Percentiles rank a stretch among this genome's conserved stretches.
These are phyloP conservation scores for Hypomecis punctinalis DNA, from an alignment of 2,888 invertebrate genomes.

Conservation along the genomic window DNA sequence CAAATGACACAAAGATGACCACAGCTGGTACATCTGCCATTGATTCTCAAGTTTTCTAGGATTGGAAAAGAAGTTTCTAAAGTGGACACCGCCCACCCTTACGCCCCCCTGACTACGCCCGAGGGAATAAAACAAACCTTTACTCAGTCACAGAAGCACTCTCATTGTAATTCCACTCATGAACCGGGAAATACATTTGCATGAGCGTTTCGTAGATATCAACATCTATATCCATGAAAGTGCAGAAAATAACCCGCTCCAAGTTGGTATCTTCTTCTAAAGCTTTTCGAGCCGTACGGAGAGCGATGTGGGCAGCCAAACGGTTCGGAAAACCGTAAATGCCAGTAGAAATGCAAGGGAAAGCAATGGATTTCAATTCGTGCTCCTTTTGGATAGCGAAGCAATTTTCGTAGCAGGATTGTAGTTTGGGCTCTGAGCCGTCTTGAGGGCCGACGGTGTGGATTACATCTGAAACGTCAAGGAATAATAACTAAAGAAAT, in stretches of 20 bases:
- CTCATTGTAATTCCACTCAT: slow-evolving; percentile 60
- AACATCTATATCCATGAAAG: slow-evolving; percentile 90
- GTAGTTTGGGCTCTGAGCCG: slow-evolving; percentile 86
- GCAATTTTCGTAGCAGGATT: slow-evolving; percentile 89
- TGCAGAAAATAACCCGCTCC: slow-evolving; percentile 92
- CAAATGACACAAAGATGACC: too few species aligned
- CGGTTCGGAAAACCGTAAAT: slow-evolving; percentile 94
- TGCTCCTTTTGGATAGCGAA: slow-evolving; percentile 84
- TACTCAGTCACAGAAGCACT: slow-evolving; percentile 51
- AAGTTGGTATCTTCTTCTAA: slow-evolving; percentile 83
- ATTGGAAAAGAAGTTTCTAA: background rate
- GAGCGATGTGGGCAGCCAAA: slow-evolving; percentile 90
- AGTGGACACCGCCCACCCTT: too few species aligned
- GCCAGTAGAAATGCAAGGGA: slow-evolving; percentile 97
- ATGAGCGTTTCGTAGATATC: slow-evolving; percentile 89
- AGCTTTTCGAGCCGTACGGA: slow-evolving; percentile 87
- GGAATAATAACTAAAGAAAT: slow-evolving; percentile 1
- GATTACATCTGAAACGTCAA: slow-evolving; percentile 89
- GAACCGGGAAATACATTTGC: slow-evolving; percentile 89
- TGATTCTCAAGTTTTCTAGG: too few species aligned
- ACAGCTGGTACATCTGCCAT: too few species aligned
- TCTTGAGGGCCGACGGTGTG: slow-evolving; percentile 95
- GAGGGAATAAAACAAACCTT: background rate
- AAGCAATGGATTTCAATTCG: slow-evolving; percentile 88
- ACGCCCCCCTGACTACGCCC: too few species aligned